Base-by-base conservation (phyloP, 2,113 vertebrate genomes). In the Rhinichthys klamathensis region DNA sequence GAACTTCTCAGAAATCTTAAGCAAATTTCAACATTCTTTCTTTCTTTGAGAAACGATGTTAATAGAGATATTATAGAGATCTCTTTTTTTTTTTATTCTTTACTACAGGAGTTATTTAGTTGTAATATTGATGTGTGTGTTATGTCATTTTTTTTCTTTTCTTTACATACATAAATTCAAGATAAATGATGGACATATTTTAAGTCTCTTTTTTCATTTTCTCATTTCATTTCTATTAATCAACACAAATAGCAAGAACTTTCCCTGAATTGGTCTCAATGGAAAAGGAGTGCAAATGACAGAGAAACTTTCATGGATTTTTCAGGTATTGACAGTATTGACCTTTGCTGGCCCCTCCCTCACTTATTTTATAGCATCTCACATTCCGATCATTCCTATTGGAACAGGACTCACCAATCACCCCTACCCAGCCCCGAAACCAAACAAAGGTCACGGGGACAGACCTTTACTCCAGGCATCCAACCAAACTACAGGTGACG, bases 331-430 rank as follows among this genome's bases (percentile, higher is more conserved):
- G 86, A 87, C 83, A 83, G 30, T 25, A 21, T 32, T 85, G 87
- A 77, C 84, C 60, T 75, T 60, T 25, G 18, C 46, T 13, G 60
- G 25, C 73, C 77, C 78, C 72, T 85, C 76, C 65, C 56, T 82
- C 30, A 60, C 70, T 83, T 87, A 60, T 46, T 85, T 87, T 87
- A 87, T 67, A 84, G 65, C 56, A 60, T 56, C 30, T 84, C 51
- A 87, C 87, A 90, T 90, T 90, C 85, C 86, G 44, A 16, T 30
- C 87, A 89, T 90, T 90, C 87, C 85, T 56, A 4, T 65, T 82
- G 51, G 13, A 78, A 65, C 67, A 70, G 25, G 69, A 32, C 60
- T 72, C 80, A 75, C 75, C 72, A 65, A 61, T 78, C 32, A 74
- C 54, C 82, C 21, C 35, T 38, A 46, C 67, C 80, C n/a, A 44